These are phyloP conservation scores for Drosophila mayri DNA, from an alignment of 1,140 invertebrate genomes.

Conservation along the genomic window DNA sequence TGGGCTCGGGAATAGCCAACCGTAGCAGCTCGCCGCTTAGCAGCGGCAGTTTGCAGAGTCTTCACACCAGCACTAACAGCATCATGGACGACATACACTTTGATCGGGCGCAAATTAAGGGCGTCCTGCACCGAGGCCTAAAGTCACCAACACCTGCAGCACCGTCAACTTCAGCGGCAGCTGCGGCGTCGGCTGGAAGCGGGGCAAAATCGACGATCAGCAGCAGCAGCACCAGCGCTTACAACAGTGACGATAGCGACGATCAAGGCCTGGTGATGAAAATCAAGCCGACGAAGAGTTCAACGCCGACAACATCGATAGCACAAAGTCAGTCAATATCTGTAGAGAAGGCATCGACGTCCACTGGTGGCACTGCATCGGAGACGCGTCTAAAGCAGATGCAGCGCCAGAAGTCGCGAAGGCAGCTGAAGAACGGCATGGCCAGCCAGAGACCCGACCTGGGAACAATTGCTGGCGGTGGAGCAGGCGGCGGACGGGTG, in stretches of 20 bases:
- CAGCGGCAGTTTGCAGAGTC: slow-evolving; percentile 88
- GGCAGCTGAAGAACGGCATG: slow-evolving; percentile 85
- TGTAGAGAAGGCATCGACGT: slow-evolving; percentile 37
- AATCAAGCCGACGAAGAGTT: slow-evolving; percentile 41
- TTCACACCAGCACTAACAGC: slow-evolving; percentile 85
- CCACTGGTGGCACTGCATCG: slow-evolving; percentile 85
- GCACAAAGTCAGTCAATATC: slow-evolving; percentile 24
- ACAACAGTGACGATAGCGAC: slow-evolving; percentile 74
- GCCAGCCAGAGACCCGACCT: slow-evolving; percentile 84
- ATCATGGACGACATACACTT: slow-evolving; percentile 80
- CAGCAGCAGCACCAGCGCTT: slow-evolving; percentile 64
- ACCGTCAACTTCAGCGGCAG: slow-evolving; percentile 4
- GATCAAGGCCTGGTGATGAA: slow-evolving; percentile 69
- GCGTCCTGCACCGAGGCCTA: slow-evolving; percentile 70
- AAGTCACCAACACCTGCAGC: slow-evolving; percentile 59
- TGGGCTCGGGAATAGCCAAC: slow-evolving; percentile 76
- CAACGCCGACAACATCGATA: slow-evolving; percentile 28
- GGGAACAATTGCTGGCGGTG: slow-evolving; percentile 83
- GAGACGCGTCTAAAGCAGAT: slow-evolving; percentile 79
- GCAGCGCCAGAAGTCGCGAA: slow-evolving; percentile 76
- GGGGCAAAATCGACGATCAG: slow-evolving; percentile 23
- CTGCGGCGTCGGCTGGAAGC: slow-evolving; percentile 8
- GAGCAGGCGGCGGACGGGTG: slow-evolving; percentile 82
- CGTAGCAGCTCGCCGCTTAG: slow-evolving; percentile 88
- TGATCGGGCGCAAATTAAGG: slow-evolving; percentile 81